A percentile compares a stretch with the other conserved stretches of the same genome.
Evolutionary conservation across 2,113 vertebrate genomes (phyloP).

Genomic region (Zosterops hypoxanthus): DNA sequence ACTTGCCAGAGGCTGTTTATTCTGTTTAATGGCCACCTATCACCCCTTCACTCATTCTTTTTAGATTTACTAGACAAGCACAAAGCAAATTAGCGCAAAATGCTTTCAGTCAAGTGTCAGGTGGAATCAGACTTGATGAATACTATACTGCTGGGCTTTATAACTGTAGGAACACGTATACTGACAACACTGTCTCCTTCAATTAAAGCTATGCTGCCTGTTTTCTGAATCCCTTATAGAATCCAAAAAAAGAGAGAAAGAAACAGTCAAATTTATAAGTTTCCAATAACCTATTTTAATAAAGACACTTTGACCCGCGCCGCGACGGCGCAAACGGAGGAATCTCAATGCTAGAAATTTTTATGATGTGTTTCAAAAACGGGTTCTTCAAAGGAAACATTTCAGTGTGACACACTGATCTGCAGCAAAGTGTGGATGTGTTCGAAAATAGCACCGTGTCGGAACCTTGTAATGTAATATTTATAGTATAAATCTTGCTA

Average conservation of each 20-base stretch:
- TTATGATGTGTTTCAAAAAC: slow-evolving; percentile 29
- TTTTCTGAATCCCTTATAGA: not conserved
- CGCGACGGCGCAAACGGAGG: not conserved
- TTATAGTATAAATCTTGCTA: slow-evolving; percentile 51
- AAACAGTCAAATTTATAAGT: not conserved
- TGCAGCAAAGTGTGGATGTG: slow-evolving; percentile 1
- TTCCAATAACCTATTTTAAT: slow-evolving; percentile 26
- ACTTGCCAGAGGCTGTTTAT: slow-evolving; percentile 73
- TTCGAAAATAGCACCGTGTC: not conserved
- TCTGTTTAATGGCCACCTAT: slow-evolving; percentile 78
- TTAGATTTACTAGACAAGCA: slow-evolving; percentile 75
- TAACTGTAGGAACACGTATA: slow-evolving; percentile 1
- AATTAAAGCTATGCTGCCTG: slow-evolving; percentile 35
- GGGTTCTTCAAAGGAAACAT: slow-evolving; percentile 34
- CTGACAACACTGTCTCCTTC: slow-evolving; percentile 63
- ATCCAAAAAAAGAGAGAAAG: not conserved
- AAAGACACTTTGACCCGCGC: not conserved
- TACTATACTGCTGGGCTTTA: slow-evolving; percentile 53
- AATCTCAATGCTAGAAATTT: slow-evolving; percentile 4
- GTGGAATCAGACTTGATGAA: slow-evolving; percentile 70
- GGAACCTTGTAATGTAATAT: slow-evolving; percentile 36
- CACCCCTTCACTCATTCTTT: slow-evolving; percentile 71
- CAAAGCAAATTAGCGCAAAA: slow-evolving; percentile 77
- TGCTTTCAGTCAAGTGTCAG: slow-evolving; percentile 76
- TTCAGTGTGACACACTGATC: slow-evolving; percentile 35